These are phyloP conservation scores for Oedothorax gibbosus DNA, from an alignment of 1,140 invertebrate species.

Conservation along the genomic window DNA sequence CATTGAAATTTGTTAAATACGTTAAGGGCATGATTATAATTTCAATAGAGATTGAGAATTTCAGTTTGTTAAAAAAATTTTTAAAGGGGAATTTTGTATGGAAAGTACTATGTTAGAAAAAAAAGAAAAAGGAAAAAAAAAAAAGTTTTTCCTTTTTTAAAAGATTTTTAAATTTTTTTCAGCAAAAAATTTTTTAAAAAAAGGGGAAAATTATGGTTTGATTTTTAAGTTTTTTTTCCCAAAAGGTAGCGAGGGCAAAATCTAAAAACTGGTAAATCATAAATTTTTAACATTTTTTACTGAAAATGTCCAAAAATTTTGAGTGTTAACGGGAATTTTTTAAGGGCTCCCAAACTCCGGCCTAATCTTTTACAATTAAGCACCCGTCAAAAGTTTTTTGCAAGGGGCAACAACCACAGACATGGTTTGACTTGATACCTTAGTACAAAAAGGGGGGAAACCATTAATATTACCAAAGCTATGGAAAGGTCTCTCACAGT, in stretches of 20 bases:
- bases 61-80: conserved; percentile 1
- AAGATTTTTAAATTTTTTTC: background rate
- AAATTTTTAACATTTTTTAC: background rate
- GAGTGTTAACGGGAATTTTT: background rate
- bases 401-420: background rate
- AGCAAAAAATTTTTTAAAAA: conserved; percentile 16
- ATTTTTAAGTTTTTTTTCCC: conserved; percentile 2
- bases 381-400: background rate
- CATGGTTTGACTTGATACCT: background rate
- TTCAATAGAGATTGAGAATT: conserved; percentile 11
- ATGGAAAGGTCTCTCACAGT: background rate
- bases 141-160: background rate
- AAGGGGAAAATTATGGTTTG: background rate
- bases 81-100: conserved; percentile 23
- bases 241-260: background rate
- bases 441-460: background rate
- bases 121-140: conserved; percentile 63
- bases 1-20: conserved; percentile 64
- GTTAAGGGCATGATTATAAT: conserved; percentile 34
- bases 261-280: conserved; percentile 11
- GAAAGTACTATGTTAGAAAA: conserved; percentile 58
- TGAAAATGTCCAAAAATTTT: background rate
- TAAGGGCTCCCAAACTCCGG: background rate
- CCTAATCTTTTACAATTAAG: background rate
- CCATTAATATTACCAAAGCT: background rate